Evolutionary conservation across 1,140 invertebrate genomes (phyloP).

Genomic region (Lepidurus apus): DNA sequence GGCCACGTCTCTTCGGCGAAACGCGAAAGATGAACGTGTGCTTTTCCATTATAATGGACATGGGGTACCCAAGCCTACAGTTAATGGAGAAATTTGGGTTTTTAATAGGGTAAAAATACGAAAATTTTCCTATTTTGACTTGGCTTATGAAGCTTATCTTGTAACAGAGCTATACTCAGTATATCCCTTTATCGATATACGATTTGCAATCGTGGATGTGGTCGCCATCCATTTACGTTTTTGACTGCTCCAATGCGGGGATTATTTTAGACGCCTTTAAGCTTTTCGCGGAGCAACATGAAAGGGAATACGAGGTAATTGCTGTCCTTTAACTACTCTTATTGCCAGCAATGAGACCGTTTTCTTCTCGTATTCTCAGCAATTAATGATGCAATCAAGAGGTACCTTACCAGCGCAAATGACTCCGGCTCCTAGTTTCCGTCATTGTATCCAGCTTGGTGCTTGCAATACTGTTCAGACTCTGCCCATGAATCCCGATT

Average conservation of each 20-base stretch:
- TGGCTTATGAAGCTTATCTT: constrained; percentile 33
- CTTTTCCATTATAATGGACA: constrained; percentile 99
- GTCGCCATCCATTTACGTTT: constrained; percentile 96
- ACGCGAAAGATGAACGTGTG: constrained; percentile 97
- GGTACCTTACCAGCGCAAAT: constrained; percentile 35
- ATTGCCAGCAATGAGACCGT: background rate
- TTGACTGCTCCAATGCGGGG: constrained; percentile 97
- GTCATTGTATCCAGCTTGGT: constrained; percentile 92
- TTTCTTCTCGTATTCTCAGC: constrained; percentile 27
- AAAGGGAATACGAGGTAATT: constrained; percentile 71
- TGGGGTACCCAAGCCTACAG: constrained; percentile 95
- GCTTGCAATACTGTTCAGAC: constrained; percentile 87
- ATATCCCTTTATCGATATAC: constrained; percentile 96
- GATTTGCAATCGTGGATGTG: constrained; percentile 99
- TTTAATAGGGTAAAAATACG: constrained; percentile 78
- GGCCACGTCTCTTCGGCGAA: constrained; percentile 87
- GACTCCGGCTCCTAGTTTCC: constrained; percentile 50
- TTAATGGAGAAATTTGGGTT: constrained; percentile 99
- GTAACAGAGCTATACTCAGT: constrained; percentile 89
- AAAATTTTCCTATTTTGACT: background rate
- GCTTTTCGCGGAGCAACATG: constrained; percentile 84
- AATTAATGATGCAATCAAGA: constrained; percentile 39
- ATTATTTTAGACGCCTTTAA: constrained; percentile 91
- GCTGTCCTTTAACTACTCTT: constrained; percentile 30
- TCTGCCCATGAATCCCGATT: constrained; percentile 93